Evolutionary conservation across 1,140 invertebrate species (phyloP).

Genomic region (Diabrotica undecimpunctata): DNA sequence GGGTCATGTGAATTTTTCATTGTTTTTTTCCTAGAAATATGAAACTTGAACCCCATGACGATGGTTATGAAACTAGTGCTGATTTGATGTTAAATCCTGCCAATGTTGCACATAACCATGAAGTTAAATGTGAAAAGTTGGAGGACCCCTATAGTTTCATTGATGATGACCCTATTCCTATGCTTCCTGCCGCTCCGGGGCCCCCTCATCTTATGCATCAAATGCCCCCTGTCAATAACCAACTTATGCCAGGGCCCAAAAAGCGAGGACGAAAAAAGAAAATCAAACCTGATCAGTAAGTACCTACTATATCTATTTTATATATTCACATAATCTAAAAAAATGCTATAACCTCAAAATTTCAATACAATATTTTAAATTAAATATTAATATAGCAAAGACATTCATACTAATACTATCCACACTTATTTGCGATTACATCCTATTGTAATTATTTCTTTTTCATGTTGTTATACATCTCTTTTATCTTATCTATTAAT

Average conservation of each 20-base stretch:
- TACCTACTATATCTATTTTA: slow-evolving; percentile 19
- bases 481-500: too few relatives aligned
- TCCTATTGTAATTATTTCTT: too few relatives aligned
- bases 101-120: slow-evolving; percentile 41
- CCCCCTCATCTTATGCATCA: slow-evolving; percentile 39
- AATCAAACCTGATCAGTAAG: slow-evolving; percentile 59
- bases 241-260: slow-evolving; percentile 67
- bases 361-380: too few relatives aligned
- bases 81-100: slow-evolving; percentile 61
- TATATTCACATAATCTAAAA: not conserved
- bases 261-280: slow-evolving; percentile 81
- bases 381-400: too few relatives aligned
- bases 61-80: slow-evolving; percentile 81
- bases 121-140: slow-evolving; percentile 60
- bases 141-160: slow-evolving; percentile 80
- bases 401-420: too few relatives aligned
- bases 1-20: slow-evolving; percentile 10
- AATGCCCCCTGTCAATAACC: slow-evolving; percentile 47
- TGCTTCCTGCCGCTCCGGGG: slow-evolving; percentile 46
- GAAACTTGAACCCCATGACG: slow-evolving; percentile 74
- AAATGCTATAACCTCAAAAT: not conserved
- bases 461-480: too few relatives aligned
- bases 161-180: slow-evolving; percentile 65
- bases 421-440: too few relatives aligned
- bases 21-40: slow-evolving; percentile 46